Percentiles rank a stretch among this genome's conserved stretches.
phyloP scores from a whole-genome alignment of 30 jellyfish, hydroid and myxozoan species.

The Turritopsis dohrnii region DNA sequence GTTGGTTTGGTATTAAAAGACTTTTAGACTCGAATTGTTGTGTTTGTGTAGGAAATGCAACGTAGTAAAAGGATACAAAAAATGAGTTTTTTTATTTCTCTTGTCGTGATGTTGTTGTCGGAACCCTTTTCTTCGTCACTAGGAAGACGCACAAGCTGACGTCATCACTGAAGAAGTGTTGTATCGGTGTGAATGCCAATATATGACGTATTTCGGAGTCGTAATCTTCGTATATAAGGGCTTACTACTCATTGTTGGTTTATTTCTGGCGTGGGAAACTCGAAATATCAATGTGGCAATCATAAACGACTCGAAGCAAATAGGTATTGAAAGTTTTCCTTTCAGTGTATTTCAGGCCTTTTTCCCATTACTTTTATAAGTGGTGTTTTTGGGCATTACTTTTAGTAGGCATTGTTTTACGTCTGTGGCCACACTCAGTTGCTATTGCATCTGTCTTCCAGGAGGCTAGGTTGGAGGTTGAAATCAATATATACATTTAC shows the following conservation, averaged over 20 bases:
- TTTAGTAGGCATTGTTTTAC: neutral
- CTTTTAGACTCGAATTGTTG: too few relatives aligned
- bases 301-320: conserved; percentile 66
- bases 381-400: neutral
- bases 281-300: conserved; percentile 72
- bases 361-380: neutral
- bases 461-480: too few relatives aligned
- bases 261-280: conserved; percentile 92
- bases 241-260: conserved; percentile 57
- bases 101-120: too few relatives aligned
- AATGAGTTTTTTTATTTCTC: too few relatives aligned
- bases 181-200: conserved; percentile 50
- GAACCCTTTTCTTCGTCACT: too few relatives aligned
- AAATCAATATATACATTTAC: too few relatives aligned
- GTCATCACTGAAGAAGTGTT: conserved; percentile 46
- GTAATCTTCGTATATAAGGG: conserved; percentile 65
- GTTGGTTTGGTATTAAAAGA: too few relatives aligned
- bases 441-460: too few relatives aligned
- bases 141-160: conserved; percentile 46
- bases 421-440: too few relatives aligned
- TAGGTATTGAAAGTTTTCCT: conserved; percentile 22
- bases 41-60: neutral
- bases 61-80: neutral
- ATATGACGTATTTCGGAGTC: conserved; percentile 43
- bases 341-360: neutral